A percentile compares a stretch with the other conserved stretches of the same genome.
Conservation (phyloP, 2,888 invertebrate species). For the Drosophila prostipennis region DNA sequence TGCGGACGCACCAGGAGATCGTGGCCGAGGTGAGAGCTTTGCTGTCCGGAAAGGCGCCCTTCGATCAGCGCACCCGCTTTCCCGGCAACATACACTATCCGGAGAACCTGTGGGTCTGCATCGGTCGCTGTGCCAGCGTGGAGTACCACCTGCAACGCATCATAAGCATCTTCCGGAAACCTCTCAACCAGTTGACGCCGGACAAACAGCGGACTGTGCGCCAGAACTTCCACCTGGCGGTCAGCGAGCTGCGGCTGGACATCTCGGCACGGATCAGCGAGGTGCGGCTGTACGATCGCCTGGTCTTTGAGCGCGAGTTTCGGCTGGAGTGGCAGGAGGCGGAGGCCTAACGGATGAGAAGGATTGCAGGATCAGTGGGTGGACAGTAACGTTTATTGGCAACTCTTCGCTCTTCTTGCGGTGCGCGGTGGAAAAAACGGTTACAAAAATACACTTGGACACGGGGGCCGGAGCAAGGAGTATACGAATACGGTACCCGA, state of each 20-base stretch:
- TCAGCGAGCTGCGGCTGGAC: conserved; percentile 78
- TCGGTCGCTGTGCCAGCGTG: conserved; percentile 79
- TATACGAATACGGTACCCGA: conserved; percentile 11
- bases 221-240: conserved; percentile 80
- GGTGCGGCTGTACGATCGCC: conserved; percentile 76
- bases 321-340: conserved; percentile 77
- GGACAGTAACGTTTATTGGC: conserved; percentile 59
- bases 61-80: conserved; percentile 76
- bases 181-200: conserved; percentile 72
- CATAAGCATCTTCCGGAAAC: conserved; percentile 75
- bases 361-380: conserved; percentile 30
- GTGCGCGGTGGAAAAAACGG: conserved; percentile 60
- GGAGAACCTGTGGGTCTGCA: conserved; percentile 79
- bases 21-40: conserved; percentile 72
- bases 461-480: conserved; percentile 21
- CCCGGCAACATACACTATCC: conserved; percentile 78
- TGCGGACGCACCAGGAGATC: conserved; percentile 73
- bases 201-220: conserved; percentile 79
- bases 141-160: conserved; percentile 81
- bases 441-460: conserved; percentile 68
- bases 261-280: conserved; percentile 80
- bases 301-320: conserved; percentile 79
- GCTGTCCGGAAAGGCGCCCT: conserved; percentile 71
- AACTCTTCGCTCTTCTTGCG: conserved; percentile 38
- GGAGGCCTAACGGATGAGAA: conserved; percentile 44